phyloP scores from a whole-genome alignment of 2,113 vertebrate genomes.

The Nanorana parkeri region DNA sequence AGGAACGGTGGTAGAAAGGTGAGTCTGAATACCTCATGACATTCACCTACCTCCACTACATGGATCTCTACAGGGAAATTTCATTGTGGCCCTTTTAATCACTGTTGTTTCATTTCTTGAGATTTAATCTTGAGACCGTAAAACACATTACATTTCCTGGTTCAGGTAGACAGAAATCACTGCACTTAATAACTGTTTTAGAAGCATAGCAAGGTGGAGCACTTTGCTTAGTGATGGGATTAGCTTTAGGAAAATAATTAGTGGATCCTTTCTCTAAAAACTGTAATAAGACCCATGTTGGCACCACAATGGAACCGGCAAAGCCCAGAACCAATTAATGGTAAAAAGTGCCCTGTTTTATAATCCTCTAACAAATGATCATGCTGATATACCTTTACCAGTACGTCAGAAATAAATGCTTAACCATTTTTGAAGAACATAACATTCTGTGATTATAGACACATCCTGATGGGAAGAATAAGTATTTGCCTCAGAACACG shows the following conservation, averaged over 20 bases:
- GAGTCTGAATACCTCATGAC: too few relatives aligned
- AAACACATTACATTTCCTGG: constrained; percentile 26
- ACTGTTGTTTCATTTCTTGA: not conserved
- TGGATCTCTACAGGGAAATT: too few relatives aligned
- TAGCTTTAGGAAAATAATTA: constrained; percentile 68
- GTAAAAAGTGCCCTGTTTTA: constrained; percentile 13
- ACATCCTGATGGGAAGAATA: constrained; percentile 21
- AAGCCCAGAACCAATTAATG: constrained; percentile 19
- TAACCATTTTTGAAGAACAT: constrained; percentile 2
- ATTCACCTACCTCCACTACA: too few relatives aligned
- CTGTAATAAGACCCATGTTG: constrained; percentile 59
- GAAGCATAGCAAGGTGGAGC: constrained; percentile 57
- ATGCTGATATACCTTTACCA: constrained; percentile 31
- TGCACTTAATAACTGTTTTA: constrained; percentile 62
- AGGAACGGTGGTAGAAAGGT: too few relatives aligned
- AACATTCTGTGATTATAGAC: constrained; percentile 45
- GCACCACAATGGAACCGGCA: constrained; percentile 43
- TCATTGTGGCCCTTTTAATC: too few relatives aligned
- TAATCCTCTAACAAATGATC: constrained; percentile 43
- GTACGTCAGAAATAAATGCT: not conserved
- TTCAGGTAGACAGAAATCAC: constrained; percentile 20
- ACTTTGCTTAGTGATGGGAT: constrained; percentile 59
- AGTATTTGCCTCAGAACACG: not conserved
- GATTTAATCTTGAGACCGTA: not conserved
- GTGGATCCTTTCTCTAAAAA: constrained; percentile 59